These are phyloP conservation scores for Nipponacmea schrenckii DNA, from an alignment of 2,888 invertebrate species.

Conservation along the genomic window DNA sequence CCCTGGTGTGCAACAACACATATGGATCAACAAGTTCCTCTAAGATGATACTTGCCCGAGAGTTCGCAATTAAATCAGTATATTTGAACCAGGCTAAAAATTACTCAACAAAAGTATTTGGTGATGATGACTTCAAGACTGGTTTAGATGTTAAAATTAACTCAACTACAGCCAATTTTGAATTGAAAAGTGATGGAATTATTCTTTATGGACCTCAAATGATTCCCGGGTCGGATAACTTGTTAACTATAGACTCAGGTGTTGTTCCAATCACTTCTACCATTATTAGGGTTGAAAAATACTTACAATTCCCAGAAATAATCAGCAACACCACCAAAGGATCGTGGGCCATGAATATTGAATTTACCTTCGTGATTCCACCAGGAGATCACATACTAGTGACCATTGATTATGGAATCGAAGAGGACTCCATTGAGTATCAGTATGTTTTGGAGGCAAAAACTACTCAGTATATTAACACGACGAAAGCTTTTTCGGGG, in stretches of 20 bases:
- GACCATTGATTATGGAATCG: slow-evolving; percentile 53
- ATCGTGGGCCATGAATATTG: slow-evolving; percentile 46
- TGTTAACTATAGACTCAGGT: slow-evolving; percentile 19
- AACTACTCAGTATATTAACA: slow-evolving; percentile 31
- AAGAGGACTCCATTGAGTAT: slow-evolving; percentile 38
- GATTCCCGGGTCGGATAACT: slow-evolving; percentile 22
- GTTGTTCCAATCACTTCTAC: slow-evolving; percentile 24
- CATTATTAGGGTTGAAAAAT: slow-evolving; percentile 40
- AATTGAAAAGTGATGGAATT: slow-evolving; percentile 3
- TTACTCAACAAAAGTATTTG: slow-evolving; percentile 36
- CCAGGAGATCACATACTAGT: slow-evolving; percentile 51
- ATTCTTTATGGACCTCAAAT: slow-evolving; percentile 7
- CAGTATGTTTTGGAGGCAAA: slow-evolving; percentile 46
- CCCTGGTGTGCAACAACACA: slow-evolving; percentile 46
- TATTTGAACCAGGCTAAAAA: slow-evolving; percentile 30
- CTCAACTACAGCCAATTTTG: slow-evolving; percentile 13
- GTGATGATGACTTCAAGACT: slow-evolving; percentile 29
- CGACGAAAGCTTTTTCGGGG: slow-evolving; percentile 39
- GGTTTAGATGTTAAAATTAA: slow-evolving; percentile 21
- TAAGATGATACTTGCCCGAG: slow-evolving; percentile 38
- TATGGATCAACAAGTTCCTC: slow-evolving; percentile 44
- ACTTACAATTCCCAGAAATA: slow-evolving; percentile 36
- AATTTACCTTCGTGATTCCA: slow-evolving; percentile 46
- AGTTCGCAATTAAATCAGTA: slow-evolving; percentile 38
- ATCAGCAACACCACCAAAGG: slow-evolving; percentile 32